Evolutionary conservation across 2,113 vertebrate species (phyloP).

Genomic region (Ailurus styani): DNA sequence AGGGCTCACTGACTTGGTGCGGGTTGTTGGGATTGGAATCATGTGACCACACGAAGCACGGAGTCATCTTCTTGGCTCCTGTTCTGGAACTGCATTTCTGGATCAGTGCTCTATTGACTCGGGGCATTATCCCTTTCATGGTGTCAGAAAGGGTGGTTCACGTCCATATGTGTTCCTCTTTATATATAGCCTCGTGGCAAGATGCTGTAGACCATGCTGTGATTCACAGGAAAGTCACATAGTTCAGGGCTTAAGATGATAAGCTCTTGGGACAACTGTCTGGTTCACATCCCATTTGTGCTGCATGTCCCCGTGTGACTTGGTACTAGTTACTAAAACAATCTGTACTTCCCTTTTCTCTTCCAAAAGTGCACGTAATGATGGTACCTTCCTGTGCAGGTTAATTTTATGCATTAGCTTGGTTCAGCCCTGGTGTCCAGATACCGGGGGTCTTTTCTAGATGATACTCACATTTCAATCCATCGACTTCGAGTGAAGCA

Average conservation of each 20-base stretch:
- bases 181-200: neutral
- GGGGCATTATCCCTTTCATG: neutral
- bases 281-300: neutral
- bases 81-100: neutral
- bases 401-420: neutral
- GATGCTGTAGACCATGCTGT: fast-evolving
- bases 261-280: neutral
- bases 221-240: neutral
- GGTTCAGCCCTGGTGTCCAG: fast-evolving
- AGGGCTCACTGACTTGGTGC: neutral
- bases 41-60: neutral
- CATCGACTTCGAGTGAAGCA: neutral
- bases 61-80: neutral
- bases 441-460: neutral
- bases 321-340: neutral
- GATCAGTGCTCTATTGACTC: neutral
- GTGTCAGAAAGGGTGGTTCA: neutral
- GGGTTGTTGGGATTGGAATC: neutral
- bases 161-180: neutral
- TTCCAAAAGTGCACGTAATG: neutral
- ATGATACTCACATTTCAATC: neutral
- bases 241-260: neutral
- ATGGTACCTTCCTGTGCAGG: neutral
- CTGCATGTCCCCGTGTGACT: neutral
- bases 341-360: neutral